phyloP scores from a whole-genome alignment of 2,888 invertebrate genomes.

The Tricholauxania praeusta region DNA sequence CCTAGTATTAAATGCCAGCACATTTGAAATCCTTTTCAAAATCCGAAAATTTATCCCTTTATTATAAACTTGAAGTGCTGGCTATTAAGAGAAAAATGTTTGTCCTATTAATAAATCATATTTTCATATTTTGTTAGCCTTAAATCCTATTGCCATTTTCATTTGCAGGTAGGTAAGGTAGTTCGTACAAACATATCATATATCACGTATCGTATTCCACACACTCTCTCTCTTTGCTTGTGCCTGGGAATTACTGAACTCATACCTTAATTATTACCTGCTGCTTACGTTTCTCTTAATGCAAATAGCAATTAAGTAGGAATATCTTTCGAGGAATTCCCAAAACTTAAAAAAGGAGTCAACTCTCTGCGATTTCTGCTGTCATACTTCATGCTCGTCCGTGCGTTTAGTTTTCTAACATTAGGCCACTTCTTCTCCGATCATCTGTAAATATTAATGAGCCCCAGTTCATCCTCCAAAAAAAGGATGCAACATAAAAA shows the following conservation, averaged over 20 bases:
- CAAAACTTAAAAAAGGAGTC: constrained; percentile 36
- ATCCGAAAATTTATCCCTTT: too few relatives aligned
- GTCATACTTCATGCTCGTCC: constrained; percentile 5
- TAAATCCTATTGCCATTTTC: too few relatives aligned
- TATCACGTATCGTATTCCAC: too few relatives aligned
- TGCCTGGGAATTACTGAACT: constrained; percentile 7
- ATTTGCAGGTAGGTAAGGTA: too few relatives aligned
- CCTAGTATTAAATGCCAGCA: too few relatives aligned
- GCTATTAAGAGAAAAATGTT: too few relatives aligned
- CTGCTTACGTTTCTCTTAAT: constrained; percentile 50
- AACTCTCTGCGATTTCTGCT: constrained; percentile 15
- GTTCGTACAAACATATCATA: too few relatives aligned
- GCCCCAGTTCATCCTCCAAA: constrained; percentile 37
- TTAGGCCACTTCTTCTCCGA: constrained; percentile 25
- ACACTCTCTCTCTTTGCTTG: neutral
- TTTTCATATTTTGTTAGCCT: too few relatives aligned
- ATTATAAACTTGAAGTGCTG: too few relatives aligned
- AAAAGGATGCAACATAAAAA: constrained; percentile 8
- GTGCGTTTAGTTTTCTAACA: constrained; percentile 29
- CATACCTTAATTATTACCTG: constrained; percentile 29
- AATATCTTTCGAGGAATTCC: constrained; percentile 48
- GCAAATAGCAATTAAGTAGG: constrained; percentile 54
- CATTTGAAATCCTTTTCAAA: too few relatives aligned
- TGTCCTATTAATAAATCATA: too few relatives aligned
- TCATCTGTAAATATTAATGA: constrained; percentile 43